Conservation (phyloP, 2,113 vertebrate genomes). For the Dolichallabes microphthalmus region DNA sequence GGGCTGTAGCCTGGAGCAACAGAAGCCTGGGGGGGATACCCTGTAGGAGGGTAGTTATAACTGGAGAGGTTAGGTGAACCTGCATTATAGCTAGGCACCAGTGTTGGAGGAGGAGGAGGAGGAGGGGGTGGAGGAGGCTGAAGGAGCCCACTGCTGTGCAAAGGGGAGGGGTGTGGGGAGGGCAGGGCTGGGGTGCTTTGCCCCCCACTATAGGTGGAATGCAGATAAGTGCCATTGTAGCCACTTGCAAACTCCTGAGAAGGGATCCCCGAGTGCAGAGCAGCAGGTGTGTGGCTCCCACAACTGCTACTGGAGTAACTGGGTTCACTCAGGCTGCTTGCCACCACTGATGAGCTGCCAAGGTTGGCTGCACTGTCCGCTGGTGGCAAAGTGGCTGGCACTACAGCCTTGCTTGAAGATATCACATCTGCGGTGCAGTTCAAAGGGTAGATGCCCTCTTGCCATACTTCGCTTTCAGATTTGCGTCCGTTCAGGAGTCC, state of each 20-base stretch:
- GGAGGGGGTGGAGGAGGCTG: conserved; percentile 86
- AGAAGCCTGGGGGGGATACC: conserved; percentile 90
- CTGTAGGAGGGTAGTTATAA: conserved; percentile 92
- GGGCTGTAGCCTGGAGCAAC: conserved; percentile 93
- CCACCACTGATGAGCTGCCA: conserved; percentile 90
- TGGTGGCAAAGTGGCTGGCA: conserved; percentile 88
- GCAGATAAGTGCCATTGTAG: conserved; percentile 95
- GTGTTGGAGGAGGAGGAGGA: conserved; percentile 79
- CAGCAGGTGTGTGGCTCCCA: conserved; percentile 88
- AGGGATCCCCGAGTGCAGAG: conserved; percentile 90
- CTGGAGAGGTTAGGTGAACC: conserved; percentile 90
- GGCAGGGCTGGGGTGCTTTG: conserved; percentile 90
- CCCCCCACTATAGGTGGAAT: conserved; percentile 89
- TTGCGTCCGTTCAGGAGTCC: conserved; percentile 93
- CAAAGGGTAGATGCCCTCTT: conserved; percentile 95
- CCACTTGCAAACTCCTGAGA: conserved; percentile 97
- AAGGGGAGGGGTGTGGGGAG: conserved; percentile 92
- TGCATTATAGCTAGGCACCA: conserved; percentile 90
- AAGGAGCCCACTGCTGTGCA: conserved; percentile 92
- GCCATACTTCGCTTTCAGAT: conserved; percentile 93
- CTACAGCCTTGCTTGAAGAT: conserved; percentile 91
- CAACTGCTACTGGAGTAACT: conserved; percentile 95
- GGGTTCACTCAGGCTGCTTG: conserved; percentile 91
- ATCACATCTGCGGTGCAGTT: conserved; percentile 96
- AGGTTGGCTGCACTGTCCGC: conserved; percentile 90